Percentiles rank a stretch among this genome's conserved stretches.
phyloP scores from a whole-genome alignment of 1,140 invertebrate species.

The Drosophila nannoptera region DNA sequence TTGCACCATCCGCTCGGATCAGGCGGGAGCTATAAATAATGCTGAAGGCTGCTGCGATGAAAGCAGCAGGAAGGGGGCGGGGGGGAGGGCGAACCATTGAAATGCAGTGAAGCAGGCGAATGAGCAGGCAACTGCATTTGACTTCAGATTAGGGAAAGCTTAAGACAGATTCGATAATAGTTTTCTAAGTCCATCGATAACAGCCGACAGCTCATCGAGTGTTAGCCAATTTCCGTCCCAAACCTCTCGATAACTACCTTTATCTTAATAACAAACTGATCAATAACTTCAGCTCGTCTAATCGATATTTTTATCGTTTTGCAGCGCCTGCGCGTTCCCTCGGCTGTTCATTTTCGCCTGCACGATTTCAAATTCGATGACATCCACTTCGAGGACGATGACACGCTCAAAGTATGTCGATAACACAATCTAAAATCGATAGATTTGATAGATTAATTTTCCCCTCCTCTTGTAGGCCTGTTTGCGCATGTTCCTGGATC shows the following conservation, averaged over 20 bases:
- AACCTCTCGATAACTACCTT: no score
- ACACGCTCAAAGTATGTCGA: constrained; percentile 85
- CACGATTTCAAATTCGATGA: constrained; percentile 94
- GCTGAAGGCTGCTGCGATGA: neutral
- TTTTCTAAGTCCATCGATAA: no score
- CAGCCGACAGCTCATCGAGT: no score
- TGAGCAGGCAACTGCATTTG: neutral
- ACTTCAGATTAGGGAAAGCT: neutral
- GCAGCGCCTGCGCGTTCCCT: constrained; percentile 83
- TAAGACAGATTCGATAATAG: no score
- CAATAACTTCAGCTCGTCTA: neutral
- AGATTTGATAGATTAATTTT: neutral
- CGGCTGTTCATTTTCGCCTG: constrained; percentile 88
- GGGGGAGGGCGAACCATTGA: no score
- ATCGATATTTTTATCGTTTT: constrained; percentile 3
- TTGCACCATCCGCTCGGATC: constrained; percentile 11
- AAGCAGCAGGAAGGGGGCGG: neutral
- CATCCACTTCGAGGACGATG: constrained; percentile 90
- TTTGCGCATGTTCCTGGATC: constrained; percentile 93
- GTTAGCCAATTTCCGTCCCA: no score
- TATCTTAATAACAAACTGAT: neutral
- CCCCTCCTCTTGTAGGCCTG: constrained; percentile 83
- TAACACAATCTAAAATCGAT: neutral
- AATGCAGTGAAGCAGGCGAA: no score
- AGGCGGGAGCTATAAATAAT: neutral